Evolutionary conservation across 2,113 vertebrate genomes (phyloP).

Genomic region (Malurus elegans): DNA sequence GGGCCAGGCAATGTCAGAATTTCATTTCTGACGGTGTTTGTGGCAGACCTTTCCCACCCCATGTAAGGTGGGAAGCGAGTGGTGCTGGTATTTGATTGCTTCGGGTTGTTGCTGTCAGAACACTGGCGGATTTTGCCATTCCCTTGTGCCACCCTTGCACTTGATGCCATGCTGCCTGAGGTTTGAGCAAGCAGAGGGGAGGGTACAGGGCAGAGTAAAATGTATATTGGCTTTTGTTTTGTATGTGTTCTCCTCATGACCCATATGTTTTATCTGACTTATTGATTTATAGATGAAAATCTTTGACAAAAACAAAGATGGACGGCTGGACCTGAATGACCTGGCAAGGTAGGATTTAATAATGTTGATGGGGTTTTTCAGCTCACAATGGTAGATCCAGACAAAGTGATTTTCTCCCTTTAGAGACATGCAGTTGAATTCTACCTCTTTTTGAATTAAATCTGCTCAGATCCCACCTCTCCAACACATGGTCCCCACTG

Average conservation of each 20-base stretch:
- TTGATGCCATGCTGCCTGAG: fast-evolving
- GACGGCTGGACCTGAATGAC: conserved; percentile 91
- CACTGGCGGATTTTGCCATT: neutral
- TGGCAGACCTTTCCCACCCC: neutral
- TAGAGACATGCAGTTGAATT: neutral
- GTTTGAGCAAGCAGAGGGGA: neutral
- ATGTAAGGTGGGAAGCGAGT: neutral
- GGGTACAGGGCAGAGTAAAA: neutral
- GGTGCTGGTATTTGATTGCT: neutral
- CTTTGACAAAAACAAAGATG: conserved; percentile 96
- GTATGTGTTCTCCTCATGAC: neutral
- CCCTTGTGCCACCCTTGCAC: neutral
- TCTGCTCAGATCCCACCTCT: neutral
- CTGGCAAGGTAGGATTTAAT: conserved; percentile 84
- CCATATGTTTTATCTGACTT: neutral
- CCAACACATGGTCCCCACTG: fast-evolving
- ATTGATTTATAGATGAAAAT: conserved; percentile 89
- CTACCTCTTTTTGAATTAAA: neutral
- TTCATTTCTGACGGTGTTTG: neutral
- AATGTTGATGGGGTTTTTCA: neutral
- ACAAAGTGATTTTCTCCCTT: neutral
- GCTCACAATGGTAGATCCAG: neutral
- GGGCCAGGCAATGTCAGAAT: neutral
- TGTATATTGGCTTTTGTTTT: neutral
- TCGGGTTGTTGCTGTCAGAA: neutral